A percentile compares a stretch with the other conserved stretches of the same genome.
phyloP scores from a whole-genome alignment of 2,797 vertebrate genomes.

The Denticeps clupeoides region DNA sequence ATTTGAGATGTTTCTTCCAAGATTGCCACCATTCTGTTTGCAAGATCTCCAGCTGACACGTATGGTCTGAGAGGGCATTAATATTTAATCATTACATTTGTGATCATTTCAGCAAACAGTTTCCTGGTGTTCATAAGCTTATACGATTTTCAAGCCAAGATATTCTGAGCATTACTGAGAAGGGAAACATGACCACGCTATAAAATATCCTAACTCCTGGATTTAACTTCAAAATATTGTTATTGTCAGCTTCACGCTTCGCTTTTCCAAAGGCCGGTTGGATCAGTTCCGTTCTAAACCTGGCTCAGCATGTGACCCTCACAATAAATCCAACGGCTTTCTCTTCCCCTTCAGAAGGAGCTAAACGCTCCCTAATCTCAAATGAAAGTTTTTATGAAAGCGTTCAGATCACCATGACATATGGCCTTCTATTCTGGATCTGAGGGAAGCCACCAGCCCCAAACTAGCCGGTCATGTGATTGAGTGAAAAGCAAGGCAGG shows the following conservation, averaged over 20 bases:
- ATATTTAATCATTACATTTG: background rate
- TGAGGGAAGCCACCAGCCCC: constrained; percentile 29
- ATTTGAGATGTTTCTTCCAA: too few species aligned
- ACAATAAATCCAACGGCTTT: constrained; percentile 30
- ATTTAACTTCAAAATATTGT: too few species aligned
- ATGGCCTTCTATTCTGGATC: constrained; percentile 53
- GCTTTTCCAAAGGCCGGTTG: too few species aligned
- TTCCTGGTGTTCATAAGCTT: background rate
- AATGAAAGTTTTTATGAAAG: too few species aligned
- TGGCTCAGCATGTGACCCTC: constrained; percentile 14
- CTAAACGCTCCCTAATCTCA: too few species aligned
- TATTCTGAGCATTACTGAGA: too few species aligned
- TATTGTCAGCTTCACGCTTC: too few species aligned
- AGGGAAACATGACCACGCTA: too few species aligned
- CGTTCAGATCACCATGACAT: constrained; percentile 49
- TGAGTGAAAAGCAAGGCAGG: constrained; percentile 31
- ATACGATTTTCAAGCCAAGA: background rate
- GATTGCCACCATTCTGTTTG: too few species aligned
- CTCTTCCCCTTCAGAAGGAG: too few species aligned
- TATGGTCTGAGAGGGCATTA: background rate
- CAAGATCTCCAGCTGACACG: too few species aligned
- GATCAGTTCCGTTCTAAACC: constrained; percentile 18
- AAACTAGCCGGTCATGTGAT: constrained; percentile 49
- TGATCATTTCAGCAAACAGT: background rate
- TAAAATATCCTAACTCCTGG: too few species aligned